phyloP scores from a whole-genome alignment of 2,888 invertebrate species.

The Callosobruchus maculatus region DNA sequence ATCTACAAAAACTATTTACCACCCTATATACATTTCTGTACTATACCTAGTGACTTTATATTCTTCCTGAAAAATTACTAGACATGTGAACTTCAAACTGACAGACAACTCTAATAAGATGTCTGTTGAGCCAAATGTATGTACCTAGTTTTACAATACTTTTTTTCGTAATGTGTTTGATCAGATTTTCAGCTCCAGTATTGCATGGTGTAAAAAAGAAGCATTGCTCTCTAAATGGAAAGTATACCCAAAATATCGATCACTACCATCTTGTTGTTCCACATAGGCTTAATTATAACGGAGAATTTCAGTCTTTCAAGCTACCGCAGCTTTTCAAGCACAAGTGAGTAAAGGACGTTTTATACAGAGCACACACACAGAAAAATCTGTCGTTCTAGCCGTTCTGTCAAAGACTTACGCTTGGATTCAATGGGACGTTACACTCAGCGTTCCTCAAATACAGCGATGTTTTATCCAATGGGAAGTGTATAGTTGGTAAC shows the following conservation, averaged over 20 bases:
- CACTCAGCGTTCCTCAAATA: too few species aligned
- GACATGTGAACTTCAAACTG: not conserved
- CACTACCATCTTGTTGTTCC: constrained; percentile 51
- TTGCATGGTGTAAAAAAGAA: not conserved
- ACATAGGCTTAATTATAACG: constrained; percentile 45
- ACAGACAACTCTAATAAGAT: not conserved
- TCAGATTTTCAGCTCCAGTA: not conserved
- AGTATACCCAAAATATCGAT: constrained; percentile 51
- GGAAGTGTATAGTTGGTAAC: too few species aligned
- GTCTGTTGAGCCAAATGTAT: constrained; percentile 1
- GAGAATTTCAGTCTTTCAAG: constrained; percentile 48
- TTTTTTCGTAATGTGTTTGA: not conserved
- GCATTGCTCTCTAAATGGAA: constrained; percentile 14
- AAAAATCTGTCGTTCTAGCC: too few species aligned
- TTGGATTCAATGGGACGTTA: too few species aligned
- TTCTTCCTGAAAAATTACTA: not conserved
- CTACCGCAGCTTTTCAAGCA: constrained; percentile 50
- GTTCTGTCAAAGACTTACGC: too few species aligned
- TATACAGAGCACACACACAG: too few species aligned
- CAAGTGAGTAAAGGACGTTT: constrained; percentile 10
- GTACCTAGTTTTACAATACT: constrained; percentile 1
- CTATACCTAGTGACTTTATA: too few species aligned
- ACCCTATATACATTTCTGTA: too few species aligned
- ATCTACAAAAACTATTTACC: too few species aligned
- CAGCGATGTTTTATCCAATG: too few species aligned